Base-by-base conservation (phyloP, 2,888 invertebrate genomes). In the Lysandra bellargus region DNA sequence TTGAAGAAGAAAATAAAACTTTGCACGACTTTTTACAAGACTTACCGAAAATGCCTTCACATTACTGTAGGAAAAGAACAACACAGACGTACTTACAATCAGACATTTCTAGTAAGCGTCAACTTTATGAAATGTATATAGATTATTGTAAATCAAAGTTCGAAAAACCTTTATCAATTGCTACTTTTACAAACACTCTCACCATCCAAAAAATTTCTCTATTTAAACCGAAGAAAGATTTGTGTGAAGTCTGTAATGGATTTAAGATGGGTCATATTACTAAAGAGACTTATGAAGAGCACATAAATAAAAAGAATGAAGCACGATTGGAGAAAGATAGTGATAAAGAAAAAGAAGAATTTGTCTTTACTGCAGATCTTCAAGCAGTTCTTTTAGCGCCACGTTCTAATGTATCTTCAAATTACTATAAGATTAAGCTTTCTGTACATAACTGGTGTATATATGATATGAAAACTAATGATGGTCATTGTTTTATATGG, bases 371-470 rank as follows among this genome's bases (percentile, higher is more conserved):
- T 80, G 82, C 83, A 79, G 84, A 85, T 81, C 80, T 85, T 60
- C 75, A 84, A 81, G 81, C 84, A n/a, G 85, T 85, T 60, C 84
- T 84, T 82, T 80, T 84, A 77, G 79, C 78, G 33, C 85, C 84
- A n/a, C 80, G 80, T 80, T 80, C 85, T 78, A 83, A 83, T 81
- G 83, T 84, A 37, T 84, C 83, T 82, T 64, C 78, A 76, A 84
- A 84, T 7, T 84, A 85, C 49, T 85, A 81, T 76, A 85, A 85
- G 82, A 86, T 83, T 23, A 85, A 86, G 80, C 76, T 85, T 49
- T 83, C 83, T 60, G 83, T 83, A 6, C 84, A 84, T 80, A 85
- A 85, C 82, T 85, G 85, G 79, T 84, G 83, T 74, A 4, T 81
- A 30, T 81, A 82, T 64, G 83, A 83, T 81, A 2, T 83, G 79